These are phyloP conservation scores for Rhogogaster chlorosoma DNA, from an alignment of 2,888 invertebrate genomes.

Conservation along the genomic window DNA sequence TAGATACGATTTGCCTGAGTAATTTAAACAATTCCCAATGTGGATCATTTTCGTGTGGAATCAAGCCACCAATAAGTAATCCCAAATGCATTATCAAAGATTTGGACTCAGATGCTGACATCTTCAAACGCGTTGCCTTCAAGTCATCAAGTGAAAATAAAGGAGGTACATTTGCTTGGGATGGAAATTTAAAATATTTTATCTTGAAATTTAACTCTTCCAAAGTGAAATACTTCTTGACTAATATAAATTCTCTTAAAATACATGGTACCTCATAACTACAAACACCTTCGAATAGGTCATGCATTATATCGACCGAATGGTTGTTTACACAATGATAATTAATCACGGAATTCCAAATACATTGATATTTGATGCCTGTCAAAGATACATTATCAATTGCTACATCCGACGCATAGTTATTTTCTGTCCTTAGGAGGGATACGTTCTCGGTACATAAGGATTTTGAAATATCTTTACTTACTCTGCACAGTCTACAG, in stretches of 20 bases:
- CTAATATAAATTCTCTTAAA: background rate
- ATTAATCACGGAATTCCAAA: constrained; percentile 25
- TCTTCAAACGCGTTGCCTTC: no score
- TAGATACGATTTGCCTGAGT: constrained; percentile 13
- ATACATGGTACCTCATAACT: background rate
- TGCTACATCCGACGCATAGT: no score
- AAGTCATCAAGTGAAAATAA: no score
- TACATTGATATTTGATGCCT: background rate
- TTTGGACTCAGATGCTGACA: background rate
- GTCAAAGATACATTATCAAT: no score
- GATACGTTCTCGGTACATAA: no score
- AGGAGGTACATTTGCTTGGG: no score
- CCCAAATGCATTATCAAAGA: constrained; percentile 7
- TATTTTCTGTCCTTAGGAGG: no score
- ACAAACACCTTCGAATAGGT: constrained; percentile 14
- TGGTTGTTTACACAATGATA: background rate
- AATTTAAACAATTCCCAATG: constrained; percentile 26
- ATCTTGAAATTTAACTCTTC: no score
- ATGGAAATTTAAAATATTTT: no score
- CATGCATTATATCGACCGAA: constrained; percentile 23
- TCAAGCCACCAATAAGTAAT: constrained; percentile 10
- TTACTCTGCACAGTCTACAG: no score
- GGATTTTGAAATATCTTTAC: no score
- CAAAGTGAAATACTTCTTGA: background rate
- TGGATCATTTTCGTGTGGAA: constrained; percentile 14